Evolutionary conservation across 2,888 invertebrate genomes (phyloP).

Genomic region (Drosophila putrida): DNA sequence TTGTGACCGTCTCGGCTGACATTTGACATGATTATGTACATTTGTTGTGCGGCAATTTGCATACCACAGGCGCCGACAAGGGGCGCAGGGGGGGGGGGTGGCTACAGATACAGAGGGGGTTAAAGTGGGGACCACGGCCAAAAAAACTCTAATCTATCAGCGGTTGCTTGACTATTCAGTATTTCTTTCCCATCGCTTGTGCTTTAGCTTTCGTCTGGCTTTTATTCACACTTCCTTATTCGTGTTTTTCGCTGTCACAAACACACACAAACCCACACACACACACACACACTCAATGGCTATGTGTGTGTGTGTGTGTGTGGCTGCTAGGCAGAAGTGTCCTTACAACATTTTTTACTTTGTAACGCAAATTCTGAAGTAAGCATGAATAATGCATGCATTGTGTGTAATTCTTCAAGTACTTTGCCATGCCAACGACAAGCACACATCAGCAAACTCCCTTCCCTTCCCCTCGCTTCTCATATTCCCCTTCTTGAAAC

Average conservation of each 20-base stretch:
- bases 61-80: constrained; percentile 33
- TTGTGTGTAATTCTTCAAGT: constrained; percentile 79
- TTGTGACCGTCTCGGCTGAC: constrained; percentile 65
- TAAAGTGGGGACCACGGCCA: constrained; percentile 4
- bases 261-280: constrained; percentile 23
- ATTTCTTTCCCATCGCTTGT: background rate
- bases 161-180: constrained; percentile 43
- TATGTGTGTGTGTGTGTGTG: constrained; percentile 8
- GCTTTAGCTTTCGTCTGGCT: constrained; percentile 42
- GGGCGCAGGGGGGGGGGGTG: background rate
- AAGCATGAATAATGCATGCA: constrained; percentile 79
- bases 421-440: constrained; percentile 77
- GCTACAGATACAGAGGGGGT: background rate
- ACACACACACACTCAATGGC: constrained; percentile 4
- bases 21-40: constrained; percentile 81
- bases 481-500: background rate
- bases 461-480: constrained; percentile 1
- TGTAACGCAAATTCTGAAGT: constrained; percentile 80
- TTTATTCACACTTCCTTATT: constrained; percentile 62
- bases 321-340: constrained; percentile 69
- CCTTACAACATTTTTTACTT: constrained; percentile 78
- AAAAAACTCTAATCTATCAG: constrained; percentile 73
- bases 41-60: constrained; percentile 72
- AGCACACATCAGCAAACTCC: constrained; percentile 57
- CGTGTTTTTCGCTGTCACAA: constrained; percentile 50